Base-by-base conservation (phyloP, 2,888 invertebrate genomes). In the Cremastobaeus sp. region DNA sequence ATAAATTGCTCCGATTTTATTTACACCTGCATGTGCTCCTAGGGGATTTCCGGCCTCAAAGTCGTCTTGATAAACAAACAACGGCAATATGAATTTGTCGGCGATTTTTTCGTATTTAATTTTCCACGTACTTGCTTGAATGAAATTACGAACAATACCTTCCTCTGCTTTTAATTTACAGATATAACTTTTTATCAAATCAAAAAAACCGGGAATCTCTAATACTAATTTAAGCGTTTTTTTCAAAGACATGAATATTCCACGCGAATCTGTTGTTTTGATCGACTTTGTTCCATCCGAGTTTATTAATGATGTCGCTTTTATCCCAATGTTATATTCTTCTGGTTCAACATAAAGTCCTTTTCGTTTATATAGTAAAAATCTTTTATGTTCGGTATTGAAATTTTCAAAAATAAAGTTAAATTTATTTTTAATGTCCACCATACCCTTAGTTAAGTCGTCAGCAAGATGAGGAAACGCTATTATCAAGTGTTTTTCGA, bases 341-440 rank as follows among this genome's bases (percentile, higher is more conserved):
- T 12, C 0, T 1, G 52, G 35, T 14, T 52, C 52, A 52, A 6
- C 15, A n/a, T 21, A 34, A 11, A 35, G 14, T 14, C 21, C 35
- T 35, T 52, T 35, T 21, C 25, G 4, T 4, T 0, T 1, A 15
- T 52, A 52, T 11, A 52, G 18, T 21, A 37, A 35, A 52, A 52
- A 52, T 14, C 52, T 11, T 35, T 52, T 52, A 14, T 52, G 52
- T 30, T 52, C 35, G 8, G 21, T 35, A 14, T 35, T 12, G 11
- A 52, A 21, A 11, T 35, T 34, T 17, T 35, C 0, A 21, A 52
- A 52, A 35, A 35, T 14, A 15, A 35, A 20, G 14, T 52, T 14
- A 20, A 21, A 14, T 37, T 17, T 12, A 8, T 12, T 8, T 17
- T 35, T 35, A 6, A 52, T n/a, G 14, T 20, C 6, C 21, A 35